phyloP scores from a whole-genome alignment of 2,888 invertebrate species.

The Pasiphila rectangulata region DNA sequence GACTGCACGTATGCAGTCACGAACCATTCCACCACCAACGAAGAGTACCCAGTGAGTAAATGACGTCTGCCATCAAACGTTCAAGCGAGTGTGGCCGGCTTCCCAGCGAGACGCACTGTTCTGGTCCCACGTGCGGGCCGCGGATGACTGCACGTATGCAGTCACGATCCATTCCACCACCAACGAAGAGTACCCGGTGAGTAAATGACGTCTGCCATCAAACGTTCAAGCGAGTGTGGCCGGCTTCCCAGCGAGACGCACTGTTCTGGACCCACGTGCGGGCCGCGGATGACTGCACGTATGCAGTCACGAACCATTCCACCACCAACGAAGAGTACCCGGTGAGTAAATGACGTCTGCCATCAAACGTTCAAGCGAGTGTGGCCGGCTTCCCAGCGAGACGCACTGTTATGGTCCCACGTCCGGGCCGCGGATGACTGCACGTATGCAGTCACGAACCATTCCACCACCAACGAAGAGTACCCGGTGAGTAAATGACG shows the following conservation, averaged over 20 bases:
- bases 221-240: conserved; percentile 99
- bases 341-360: conserved; percentile 82
- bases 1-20: conserved; percentile 97
- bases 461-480: too few species aligned
- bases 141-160: conserved; percentile 93
- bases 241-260: conserved; percentile 98
- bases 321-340: conserved; percentile 92
- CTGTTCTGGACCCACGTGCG: conserved; percentile 98
- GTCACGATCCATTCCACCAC: conserved; percentile 98
- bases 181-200: conserved; percentile 91
- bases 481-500: too few species aligned
- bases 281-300: conserved; percentile 88
- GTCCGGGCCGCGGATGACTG: too few species aligned
- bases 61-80: conserved; percentile 84
- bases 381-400: too few species aligned
- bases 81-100: conserved; percentile 99
- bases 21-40: conserved; percentile 95
- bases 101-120: conserved; percentile 98
- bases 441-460: too few species aligned
- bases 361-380: too few species aligned
- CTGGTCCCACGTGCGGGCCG: conserved; percentile 96
- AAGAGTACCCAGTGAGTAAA: conserved; percentile 89
- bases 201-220: conserved; percentile 57
- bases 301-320: conserved; percentile 98
- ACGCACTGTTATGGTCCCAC: too few species aligned